Percentiles rank a stretch among this genome's conserved stretches.
Conservation (phyloP, 2,113 vertebrate species). For the Coturnix japonica region DNA sequence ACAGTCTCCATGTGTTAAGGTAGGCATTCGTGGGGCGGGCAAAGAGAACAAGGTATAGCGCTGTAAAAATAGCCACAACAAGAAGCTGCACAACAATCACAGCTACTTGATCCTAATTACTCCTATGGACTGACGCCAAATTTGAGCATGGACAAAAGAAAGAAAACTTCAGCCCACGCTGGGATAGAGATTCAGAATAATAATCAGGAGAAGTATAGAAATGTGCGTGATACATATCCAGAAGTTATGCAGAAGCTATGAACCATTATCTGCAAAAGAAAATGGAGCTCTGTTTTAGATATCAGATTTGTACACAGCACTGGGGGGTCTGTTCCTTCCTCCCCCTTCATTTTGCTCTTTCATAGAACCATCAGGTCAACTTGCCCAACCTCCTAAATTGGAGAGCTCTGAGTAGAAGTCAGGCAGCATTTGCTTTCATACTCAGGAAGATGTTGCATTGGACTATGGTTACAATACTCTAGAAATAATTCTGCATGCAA, state of each 20-base stretch:
- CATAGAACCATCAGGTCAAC: neutral
- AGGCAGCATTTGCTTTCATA: neutral
- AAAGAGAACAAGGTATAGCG: neutral
- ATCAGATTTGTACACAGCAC: neutral
- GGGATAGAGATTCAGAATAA: neutral
- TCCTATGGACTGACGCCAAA: accelerated
- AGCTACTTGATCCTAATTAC: neutral
- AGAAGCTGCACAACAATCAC: neutral
- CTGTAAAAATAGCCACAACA: conserved; percentile 44
- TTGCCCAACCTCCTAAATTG: neutral
- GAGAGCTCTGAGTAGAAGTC: neutral
- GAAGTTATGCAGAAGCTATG: neutral
- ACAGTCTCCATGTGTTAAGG: neutral
- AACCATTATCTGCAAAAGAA: neutral
- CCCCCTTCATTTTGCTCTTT: neutral
- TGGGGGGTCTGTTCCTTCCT: neutral
- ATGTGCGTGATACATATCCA: accelerated
- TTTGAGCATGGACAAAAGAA: neutral
- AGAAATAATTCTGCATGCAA: neutral
- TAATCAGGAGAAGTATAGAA: neutral
- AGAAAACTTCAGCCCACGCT: neutral
- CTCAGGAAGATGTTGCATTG: neutral
- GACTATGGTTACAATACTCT: neutral
- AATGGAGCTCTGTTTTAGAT: neutral
- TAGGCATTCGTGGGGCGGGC: neutral